Percentiles rank a stretch among this genome's conserved stretches.
phyloP scores from a whole-genome alignment of 2,113 vertebrate species.

The Notarius quadriscutis region DNA sequence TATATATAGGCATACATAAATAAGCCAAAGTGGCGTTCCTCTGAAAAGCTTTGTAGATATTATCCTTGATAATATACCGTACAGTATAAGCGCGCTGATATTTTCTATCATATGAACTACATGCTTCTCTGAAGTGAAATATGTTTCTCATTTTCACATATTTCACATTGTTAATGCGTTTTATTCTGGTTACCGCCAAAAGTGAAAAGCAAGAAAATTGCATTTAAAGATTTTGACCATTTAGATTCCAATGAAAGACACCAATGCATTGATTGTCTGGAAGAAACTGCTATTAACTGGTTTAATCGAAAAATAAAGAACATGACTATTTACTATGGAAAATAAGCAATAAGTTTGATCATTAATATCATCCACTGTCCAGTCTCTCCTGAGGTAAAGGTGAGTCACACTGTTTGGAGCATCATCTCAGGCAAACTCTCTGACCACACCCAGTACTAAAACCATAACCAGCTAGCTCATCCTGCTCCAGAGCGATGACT shows the following conservation, averaged over 20 bases:
- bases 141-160: too few relatives aligned
- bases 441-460: background rate
- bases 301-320: background rate
- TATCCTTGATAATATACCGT: too few relatives aligned
- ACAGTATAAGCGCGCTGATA: too few relatives aligned
- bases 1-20: too few relatives aligned
- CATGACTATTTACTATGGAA: background rate
- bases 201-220: background rate
- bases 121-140: background rate
- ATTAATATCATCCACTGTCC: background rate
- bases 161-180: background rate
- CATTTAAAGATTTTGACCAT: background rate
- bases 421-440: background rate
- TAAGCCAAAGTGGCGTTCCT: too few relatives aligned
- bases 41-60: too few relatives aligned
- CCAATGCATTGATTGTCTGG: background rate
- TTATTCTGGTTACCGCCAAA: background rate
- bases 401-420: background rate
- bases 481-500: background rate
- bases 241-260: background rate
- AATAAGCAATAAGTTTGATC: background rate
- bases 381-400: background rate
- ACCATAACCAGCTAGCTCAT: background rate
- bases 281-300: background rate
- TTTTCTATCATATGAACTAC: background rate